Conservation (phyloP, 2,888 invertebrate genomes). For the Arctia plantaginis region DNA sequence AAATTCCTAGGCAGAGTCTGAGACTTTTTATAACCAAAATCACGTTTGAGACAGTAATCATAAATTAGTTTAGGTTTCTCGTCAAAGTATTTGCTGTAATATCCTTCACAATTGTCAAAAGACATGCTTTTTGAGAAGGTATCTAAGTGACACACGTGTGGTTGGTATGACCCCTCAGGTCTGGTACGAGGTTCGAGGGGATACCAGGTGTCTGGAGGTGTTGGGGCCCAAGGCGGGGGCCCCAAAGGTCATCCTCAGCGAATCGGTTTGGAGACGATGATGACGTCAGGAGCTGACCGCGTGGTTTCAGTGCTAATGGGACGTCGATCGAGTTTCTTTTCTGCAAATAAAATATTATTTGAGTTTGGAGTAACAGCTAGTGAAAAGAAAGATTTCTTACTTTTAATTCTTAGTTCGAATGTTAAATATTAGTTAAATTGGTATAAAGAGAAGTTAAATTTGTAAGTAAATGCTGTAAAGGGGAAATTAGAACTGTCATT, state of each 20-base stretch:
- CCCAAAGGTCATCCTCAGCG: slow-evolving; percentile 84
- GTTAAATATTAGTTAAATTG: too few relatives aligned
- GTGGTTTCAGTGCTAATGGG: slow-evolving; percentile 94
- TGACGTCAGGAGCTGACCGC: slow-evolving; percentile 96
- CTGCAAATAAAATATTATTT: slow-evolving; percentile 57
- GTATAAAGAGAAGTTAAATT: too few relatives aligned
- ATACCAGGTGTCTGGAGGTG: slow-evolving; percentile 71
- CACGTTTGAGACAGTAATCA: slow-evolving; percentile 81
- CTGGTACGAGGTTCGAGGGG: slow-evolving; percentile 68
- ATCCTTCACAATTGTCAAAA: slow-evolving; percentile 73
- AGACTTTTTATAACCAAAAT: slow-evolving; percentile 66
- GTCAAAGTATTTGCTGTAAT: slow-evolving; percentile 78
- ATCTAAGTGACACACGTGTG: slow-evolving; percentile 61
- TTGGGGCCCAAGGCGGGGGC: slow-evolving; percentile 83
- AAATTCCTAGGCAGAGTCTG: slow-evolving; percentile 78
- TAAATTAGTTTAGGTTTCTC: slow-evolving; percentile 74
- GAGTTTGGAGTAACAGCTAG: neutral
- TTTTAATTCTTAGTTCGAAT: neutral
- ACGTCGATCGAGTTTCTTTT: slow-evolving; percentile 83
- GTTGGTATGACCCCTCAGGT: slow-evolving; percentile 73
- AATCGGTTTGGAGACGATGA: slow-evolving; percentile 88
- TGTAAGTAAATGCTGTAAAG: neutral
- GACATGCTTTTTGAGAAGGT: slow-evolving; percentile 70
- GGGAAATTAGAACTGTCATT: too few relatives aligned
- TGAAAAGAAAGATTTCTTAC: neutral